Evolutionary conservation across 1,140 invertebrate species (phyloP).

Genomic region (Drosophila tsacasi): DNA sequence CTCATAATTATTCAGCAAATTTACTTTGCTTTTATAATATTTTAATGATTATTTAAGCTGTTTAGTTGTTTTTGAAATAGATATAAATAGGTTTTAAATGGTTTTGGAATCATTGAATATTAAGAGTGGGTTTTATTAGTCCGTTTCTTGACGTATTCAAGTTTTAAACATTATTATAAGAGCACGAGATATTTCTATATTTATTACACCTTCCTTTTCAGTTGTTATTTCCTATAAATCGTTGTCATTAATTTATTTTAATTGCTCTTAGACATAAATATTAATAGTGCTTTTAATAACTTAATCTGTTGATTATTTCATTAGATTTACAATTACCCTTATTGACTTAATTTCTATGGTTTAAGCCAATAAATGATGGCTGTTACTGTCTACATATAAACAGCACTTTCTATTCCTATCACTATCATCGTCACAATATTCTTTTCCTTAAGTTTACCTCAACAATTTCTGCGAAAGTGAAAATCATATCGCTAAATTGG

Average conservation of each 20-base stretch:
- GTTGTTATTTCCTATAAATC: too few species aligned
- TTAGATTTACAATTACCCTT: background rate
- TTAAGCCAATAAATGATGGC: too few species aligned
- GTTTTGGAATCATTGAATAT: background rate
- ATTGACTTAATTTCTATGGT: too few species aligned
- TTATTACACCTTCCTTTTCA: too few species aligned
- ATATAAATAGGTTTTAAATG: conserved; percentile 12
- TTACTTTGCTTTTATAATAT: conserved; percentile 22
- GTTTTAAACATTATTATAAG: too few species aligned
- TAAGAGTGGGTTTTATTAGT: background rate
- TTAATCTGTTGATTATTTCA: background rate
- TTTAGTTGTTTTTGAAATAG: conserved; percentile 1
- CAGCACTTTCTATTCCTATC: background rate
- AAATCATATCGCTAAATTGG: conserved; percentile 45
- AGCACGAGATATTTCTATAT: too few species aligned
- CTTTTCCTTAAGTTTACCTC: conserved; percentile 26
- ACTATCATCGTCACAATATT: conserved; percentile 13
- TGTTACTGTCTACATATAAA: background rate
- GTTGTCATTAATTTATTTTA: too few species aligned
- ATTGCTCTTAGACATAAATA: too few species aligned
- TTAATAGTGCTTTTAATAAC: conserved; percentile 7
- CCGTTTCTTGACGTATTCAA: background rate
- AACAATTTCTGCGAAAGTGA: conserved; percentile 46
- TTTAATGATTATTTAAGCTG: conserved; percentile 21
- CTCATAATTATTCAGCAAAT: conserved; percentile 43